phyloP scores from a whole-genome alignment of 2,888 invertebrate genomes.

The Venustoraphidia nigricollis region DNA sequence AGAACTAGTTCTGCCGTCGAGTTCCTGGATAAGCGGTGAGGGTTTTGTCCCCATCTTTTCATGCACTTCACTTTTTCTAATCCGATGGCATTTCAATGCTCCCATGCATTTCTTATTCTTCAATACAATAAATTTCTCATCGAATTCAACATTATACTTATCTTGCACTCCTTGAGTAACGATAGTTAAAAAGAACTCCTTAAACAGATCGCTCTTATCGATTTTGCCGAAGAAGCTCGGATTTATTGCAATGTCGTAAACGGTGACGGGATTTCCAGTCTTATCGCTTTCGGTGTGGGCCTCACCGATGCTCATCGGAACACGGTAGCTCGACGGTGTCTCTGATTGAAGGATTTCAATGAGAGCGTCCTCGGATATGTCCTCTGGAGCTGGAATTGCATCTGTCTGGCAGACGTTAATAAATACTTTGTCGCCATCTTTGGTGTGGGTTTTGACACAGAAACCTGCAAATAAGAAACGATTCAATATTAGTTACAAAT shows the following conservation, averaged over 20 bases:
- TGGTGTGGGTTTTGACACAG: conserved; percentile 60
- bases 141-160: conserved; percentile 59
- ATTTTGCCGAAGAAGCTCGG: conserved; percentile 63
- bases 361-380: conserved; percentile 55
- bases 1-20: conserved; percentile 22
- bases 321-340: conserved; percentile 50
- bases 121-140: conserved; percentile 48
- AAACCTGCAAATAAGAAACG: conserved; percentile 37
- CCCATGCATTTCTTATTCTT: conserved; percentile 63
- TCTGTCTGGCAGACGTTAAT: conserved; percentile 73
- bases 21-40: conserved; percentile 43
- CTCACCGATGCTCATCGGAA: conserved; percentile 85
- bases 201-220: conserved; percentile 50
- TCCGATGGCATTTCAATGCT: conserved; percentile 54
- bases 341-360: conserved; percentile 51
- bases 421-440: conserved; percentile 58
- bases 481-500: too few species aligned
- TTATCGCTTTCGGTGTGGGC: conserved; percentile 65
- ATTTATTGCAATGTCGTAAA: conserved; percentile 74
- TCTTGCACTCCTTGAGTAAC: conserved; percentile 64
- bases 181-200: conserved; percentile 64
- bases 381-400: conserved; percentile 56
- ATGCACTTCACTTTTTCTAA: conserved; percentile 51
- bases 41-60: conserved; percentile 19
- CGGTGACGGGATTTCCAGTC: conserved; percentile 52